Conservation (phyloP, 2,113 vertebrate species). For the Ranitomeya imitator region DNA sequence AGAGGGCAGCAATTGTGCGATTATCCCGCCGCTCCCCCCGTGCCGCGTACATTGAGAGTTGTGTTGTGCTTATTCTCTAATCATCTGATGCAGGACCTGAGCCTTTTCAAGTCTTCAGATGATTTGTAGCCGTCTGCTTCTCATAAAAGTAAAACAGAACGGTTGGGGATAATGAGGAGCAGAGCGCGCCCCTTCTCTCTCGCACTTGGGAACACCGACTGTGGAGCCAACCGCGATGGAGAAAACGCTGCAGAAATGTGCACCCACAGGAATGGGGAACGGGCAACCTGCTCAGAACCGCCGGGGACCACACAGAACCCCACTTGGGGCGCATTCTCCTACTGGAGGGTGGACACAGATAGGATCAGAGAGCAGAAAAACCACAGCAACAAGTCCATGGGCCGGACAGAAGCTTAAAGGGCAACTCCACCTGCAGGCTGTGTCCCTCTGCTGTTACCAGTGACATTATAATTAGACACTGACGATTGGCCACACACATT, state of each 20-base stretch:
- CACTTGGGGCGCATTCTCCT: background rate
- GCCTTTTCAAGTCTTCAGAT: conserved; percentile 43
- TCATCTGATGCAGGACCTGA: conserved; percentile 31
- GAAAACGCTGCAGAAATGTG: background rate
- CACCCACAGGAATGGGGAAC: background rate
- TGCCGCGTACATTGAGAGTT: conserved; percentile 26
- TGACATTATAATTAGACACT: background rate
- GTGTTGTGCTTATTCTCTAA: conserved; percentile 51
- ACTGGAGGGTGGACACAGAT: background rate
- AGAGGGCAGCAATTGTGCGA: conserved; percentile 47
- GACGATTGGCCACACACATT: background rate
- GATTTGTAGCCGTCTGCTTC: conserved; percentile 55
- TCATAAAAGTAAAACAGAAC: conserved; percentile 25
- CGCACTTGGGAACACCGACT: background rate
- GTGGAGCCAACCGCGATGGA: background rate
- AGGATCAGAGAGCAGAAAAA: background rate
- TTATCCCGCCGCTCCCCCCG: conserved; percentile 21
- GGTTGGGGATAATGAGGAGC: conserved; percentile 44
- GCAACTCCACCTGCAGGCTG: background rate
- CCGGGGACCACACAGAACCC: background rate
- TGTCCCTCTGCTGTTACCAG: background rate
- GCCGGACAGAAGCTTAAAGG: background rate
- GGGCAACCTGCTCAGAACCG: background rate
- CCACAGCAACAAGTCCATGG: too few species aligned
- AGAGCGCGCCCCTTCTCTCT: background rate